Evolutionary conservation across 2,888 invertebrate species (phyloP).

Genomic region (Exephanes ischioxanthus): DNA sequence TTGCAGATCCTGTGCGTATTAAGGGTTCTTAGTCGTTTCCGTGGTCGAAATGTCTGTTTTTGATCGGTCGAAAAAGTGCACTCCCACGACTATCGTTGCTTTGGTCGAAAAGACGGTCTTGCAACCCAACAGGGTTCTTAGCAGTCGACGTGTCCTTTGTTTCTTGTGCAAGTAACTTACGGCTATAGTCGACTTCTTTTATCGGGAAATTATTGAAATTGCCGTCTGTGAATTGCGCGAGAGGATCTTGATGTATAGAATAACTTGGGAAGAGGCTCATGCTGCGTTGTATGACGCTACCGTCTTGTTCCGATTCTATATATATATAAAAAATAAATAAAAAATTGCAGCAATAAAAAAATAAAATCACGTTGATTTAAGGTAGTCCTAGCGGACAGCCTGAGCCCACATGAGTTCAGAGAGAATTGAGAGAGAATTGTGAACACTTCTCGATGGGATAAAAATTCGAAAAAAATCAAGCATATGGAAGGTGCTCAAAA

Average conservation of each 20-base stretch:
- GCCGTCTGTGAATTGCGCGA: not conserved
- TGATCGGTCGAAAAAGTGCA: too few relatives aligned
- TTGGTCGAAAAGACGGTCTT: too few relatives aligned
- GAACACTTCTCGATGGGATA: too few relatives aligned
- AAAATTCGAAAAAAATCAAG: too few relatives aligned
- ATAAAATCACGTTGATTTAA: not conserved
- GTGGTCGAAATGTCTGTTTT: too few relatives aligned
- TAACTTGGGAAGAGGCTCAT: conserved; percentile 51
- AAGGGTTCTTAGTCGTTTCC: too few relatives aligned
- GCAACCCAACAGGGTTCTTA: too few relatives aligned
- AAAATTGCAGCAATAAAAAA: not conserved
- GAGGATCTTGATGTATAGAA: conserved; percentile 18
- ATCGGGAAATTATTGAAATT: conserved; percentile 50
- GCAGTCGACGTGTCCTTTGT: not conserved
- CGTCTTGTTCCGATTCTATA: conserved; percentile 28
- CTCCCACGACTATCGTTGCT: too few relatives aligned
- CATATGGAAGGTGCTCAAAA: too few relatives aligned
- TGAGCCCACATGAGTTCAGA: too few relatives aligned
- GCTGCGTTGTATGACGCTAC: conserved; percentile 35
- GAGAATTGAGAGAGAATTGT: too few relatives aligned
- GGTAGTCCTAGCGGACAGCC: too few relatives aligned
- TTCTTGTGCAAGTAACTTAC: conserved; percentile 69
- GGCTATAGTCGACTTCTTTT: conserved; percentile 76
- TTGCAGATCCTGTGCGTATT: not conserved
- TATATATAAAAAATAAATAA: not conserved